Base-by-base conservation (phyloP, 2,113 vertebrate species). In the Myiozetetes cayanensis region DNA sequence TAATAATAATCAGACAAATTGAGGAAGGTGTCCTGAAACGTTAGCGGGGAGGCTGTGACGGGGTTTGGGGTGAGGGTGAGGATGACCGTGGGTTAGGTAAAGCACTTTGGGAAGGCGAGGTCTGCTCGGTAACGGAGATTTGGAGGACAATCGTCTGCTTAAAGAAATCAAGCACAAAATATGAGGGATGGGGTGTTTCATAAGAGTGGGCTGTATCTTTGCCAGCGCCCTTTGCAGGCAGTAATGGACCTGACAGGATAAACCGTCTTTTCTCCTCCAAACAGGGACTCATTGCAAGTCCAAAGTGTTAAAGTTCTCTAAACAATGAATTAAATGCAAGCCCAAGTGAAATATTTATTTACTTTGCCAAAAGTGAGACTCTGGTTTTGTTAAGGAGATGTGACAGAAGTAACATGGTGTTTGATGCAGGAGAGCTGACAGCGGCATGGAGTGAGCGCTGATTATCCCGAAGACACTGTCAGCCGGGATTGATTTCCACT, bases 381-480 rank as follows among this genome's bases (percentile, higher is more conserved):
- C 90, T 24, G 93, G 96, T 96, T 98, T 96, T 95, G 96, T 97
- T 98, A 98, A 98, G 96, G 97, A 85, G 97, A 98, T 96, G 97
- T 98, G 98, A 98, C 98, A 98, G 98, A 97, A 98, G 97, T 98
- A 97, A 96, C 98, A 97, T 97, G 97, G 97, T 95, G 96, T 97
- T 97, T 98, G 98, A 98, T 95, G 96, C 96, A 96, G 96, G 96
- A 83, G 96, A 98, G 96, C 97, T 98, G 97, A 98, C 98, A 98
- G 98, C 97, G 96, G 97, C 98, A 98, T 98, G 97, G 97, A 98
- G 98, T 98, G 98, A 98, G 98, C 98, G 97, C 98, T 96, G 98
- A 98, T 98, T 99, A 98, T 99, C 99, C 99, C 96, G 98, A 98
- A 99, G 99, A 99, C 98, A 98, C 98, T 99, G 99, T 99, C 99